A percentile compares a stretch with the other conserved stretches of the same genome.
phyloP scores from a whole-genome alignment of 1,140 invertebrate species.

The Neodiprion lecontei region DNA sequence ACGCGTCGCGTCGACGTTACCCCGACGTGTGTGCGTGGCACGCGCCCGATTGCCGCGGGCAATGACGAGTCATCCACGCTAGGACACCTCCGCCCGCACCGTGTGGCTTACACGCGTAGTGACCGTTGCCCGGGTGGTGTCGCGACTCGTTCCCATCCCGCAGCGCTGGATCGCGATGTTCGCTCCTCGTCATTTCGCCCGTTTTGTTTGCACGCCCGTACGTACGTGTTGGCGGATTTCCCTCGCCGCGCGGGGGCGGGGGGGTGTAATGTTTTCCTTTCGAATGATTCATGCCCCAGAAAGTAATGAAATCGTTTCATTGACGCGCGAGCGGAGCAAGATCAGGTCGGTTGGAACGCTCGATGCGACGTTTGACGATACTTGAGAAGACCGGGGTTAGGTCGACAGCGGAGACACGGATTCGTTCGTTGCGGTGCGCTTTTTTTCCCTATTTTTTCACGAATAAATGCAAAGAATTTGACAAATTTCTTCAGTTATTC shows the following conservation, averaged over 20 bases:
- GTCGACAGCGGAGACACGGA: too few species aligned
- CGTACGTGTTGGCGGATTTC: conserved; percentile 60
- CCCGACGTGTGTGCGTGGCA: conserved; percentile 30
- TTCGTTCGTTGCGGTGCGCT: too few species aligned
- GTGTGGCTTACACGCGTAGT: conserved; percentile 37
- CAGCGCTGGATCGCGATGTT: too few species aligned
- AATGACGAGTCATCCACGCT: conserved; percentile 63
- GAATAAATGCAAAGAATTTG: too few species aligned
- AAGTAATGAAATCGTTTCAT: conserved; percentile 13
- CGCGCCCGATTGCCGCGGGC: conserved; percentile 47
- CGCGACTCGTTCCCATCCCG: conserved; percentile 26
- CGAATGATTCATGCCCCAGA: conserved; percentile 61
- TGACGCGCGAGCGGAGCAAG: too few species aligned
- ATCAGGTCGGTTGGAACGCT: too few species aligned
- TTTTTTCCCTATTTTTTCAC: too few species aligned
- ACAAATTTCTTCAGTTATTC: too few species aligned
- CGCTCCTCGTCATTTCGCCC: neutral
- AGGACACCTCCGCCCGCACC: conserved; percentile 51
- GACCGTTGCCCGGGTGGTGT: conserved; percentile 34
- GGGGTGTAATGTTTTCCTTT: conserved; percentile 60
- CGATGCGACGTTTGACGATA: too few species aligned
- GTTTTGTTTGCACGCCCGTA: neutral
- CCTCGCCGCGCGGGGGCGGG: conserved; percentile 44
- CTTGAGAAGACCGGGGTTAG: too few species aligned
- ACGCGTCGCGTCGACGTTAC: conserved; percentile 16